phyloP scores from a whole-genome alignment of 2,888 invertebrate genomes.

The Serripes groenlandicus region DNA sequence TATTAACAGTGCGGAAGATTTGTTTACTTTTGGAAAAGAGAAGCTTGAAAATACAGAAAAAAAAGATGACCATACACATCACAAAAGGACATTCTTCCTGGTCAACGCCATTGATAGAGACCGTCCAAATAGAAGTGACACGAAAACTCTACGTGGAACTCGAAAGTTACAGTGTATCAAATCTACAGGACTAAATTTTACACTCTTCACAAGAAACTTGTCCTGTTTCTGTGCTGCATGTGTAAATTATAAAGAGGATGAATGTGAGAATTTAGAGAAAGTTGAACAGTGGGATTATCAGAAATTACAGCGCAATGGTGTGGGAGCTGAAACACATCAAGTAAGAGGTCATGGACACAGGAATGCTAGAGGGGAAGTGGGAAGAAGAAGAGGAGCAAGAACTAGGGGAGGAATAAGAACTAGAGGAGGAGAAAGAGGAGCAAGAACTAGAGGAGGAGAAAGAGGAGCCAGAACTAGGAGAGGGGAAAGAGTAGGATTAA shows the following conservation, averaged over 20 bases:
- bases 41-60: constrained; percentile 35
- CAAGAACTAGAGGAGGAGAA: constrained; percentile 1
- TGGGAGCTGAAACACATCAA: not conserved
- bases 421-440: not conserved
- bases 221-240: constrained; percentile 39
- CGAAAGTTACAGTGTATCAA: constrained; percentile 27
- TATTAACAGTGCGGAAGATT: constrained; percentile 37
- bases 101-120: constrained; percentile 13
- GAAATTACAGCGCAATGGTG: constrained; percentile 18
- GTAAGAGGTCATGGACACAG: not conserved
- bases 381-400: not conserved
- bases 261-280: constrained; percentile 34
- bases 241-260: not conserved
- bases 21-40: constrained; percentile 30
- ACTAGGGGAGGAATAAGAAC: not conserved
- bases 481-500: too few relatives aligned
- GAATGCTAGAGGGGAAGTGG: not conserved
- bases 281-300: constrained; percentile 30
- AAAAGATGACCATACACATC: constrained; percentile 16
- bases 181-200: constrained; percentile 16
- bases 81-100: constrained; percentile 37
- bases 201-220: constrained; percentile 35
- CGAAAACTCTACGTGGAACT: constrained; percentile 36
- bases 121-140: constrained; percentile 26
- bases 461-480: too few relatives aligned